phyloP scores from a whole-genome alignment of 2,797 vertebrate species.

The Halcyon leucocephala region DNA sequence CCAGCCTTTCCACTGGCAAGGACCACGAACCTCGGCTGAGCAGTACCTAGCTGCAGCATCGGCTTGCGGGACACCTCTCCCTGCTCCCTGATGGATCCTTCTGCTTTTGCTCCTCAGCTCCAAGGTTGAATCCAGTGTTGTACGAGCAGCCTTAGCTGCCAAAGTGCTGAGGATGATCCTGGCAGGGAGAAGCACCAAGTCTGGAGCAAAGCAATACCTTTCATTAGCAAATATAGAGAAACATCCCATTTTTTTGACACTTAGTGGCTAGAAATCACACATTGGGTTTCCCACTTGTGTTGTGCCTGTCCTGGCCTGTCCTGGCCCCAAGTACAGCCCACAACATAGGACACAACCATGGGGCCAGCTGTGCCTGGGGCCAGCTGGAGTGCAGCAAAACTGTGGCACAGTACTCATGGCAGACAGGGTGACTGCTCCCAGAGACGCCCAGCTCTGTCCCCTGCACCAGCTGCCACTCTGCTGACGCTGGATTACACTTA shows the following conservation, averaged over 20 bases:
- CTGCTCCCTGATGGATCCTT: background rate
- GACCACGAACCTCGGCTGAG: background rate
- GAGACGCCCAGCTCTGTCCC: background rate
- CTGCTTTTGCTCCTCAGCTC: background rate
- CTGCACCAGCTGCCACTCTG: background rate
- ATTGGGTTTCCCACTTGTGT: background rate
- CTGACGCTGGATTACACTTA: background rate
- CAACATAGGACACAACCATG: fast-evolving
- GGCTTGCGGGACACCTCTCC: background rate
- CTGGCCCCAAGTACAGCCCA: background rate
- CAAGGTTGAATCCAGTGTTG: background rate
- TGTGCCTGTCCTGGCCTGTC: background rate
- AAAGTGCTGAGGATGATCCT: background rate
- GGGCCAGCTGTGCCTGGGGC: background rate
- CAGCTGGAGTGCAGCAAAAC: background rate
- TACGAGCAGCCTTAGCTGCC: background rate
- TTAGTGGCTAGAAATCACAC: background rate
- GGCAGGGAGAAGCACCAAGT: background rate
- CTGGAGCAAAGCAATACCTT: background rate
- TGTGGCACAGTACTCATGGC: background rate
- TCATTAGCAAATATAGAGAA: background rate
- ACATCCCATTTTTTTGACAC: background rate
- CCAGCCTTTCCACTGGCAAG: background rate
- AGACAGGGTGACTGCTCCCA: background rate
- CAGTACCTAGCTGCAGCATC: background rate